These are phyloP conservation scores for Neoascia interrupta DNA, from an alignment of 2,888 invertebrate species.

Conservation along the genomic window DNA sequence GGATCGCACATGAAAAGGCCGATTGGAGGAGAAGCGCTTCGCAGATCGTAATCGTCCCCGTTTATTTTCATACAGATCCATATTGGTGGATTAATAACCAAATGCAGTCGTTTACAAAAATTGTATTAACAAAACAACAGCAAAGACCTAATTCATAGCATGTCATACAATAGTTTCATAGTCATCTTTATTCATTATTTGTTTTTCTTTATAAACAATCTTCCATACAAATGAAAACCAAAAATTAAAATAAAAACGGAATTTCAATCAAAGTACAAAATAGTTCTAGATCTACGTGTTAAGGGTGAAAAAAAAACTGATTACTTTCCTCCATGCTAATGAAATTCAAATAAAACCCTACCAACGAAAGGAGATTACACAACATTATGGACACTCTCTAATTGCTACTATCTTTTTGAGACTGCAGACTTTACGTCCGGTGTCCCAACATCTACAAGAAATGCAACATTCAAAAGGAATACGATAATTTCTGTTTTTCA, in stretches of 20 bases:
- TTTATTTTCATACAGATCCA: slow-evolving; percentile 15
- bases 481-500: no score
- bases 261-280: slow-evolving; percentile 47
- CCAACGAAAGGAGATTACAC: slow-evolving; percentile 23
- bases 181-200: slow-evolving; percentile 42
- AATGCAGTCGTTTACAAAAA: slow-evolving; percentile 3
- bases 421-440: not conserved
- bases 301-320: slow-evolving; percentile 2
- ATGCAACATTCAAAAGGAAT: slow-evolving; percentile 50
- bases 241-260: slow-evolving; percentile 20
- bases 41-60: no score
- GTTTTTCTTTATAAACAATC: slow-evolving; percentile 34
- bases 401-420: not conserved
- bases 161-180: slow-evolving; percentile 23
- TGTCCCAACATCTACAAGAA: slow-evolving; percentile 15
- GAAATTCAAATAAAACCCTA: slow-evolving; percentile 38
- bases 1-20: no score
- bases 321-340: slow-evolving; percentile 27
- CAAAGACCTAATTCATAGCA: not conserved
- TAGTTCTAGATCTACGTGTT: slow-evolving; percentile 30
- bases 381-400: slow-evolving; percentile 1
- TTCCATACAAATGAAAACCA: slow-evolving; percentile 34
- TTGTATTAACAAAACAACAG: not conserved
- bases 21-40: no score
- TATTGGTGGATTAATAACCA: not conserved